These are phyloP conservation scores for Lordiphosa fenestrarum DNA, from an alignment of 2,888 invertebrate genomes.

Conservation along the genomic window DNA sequence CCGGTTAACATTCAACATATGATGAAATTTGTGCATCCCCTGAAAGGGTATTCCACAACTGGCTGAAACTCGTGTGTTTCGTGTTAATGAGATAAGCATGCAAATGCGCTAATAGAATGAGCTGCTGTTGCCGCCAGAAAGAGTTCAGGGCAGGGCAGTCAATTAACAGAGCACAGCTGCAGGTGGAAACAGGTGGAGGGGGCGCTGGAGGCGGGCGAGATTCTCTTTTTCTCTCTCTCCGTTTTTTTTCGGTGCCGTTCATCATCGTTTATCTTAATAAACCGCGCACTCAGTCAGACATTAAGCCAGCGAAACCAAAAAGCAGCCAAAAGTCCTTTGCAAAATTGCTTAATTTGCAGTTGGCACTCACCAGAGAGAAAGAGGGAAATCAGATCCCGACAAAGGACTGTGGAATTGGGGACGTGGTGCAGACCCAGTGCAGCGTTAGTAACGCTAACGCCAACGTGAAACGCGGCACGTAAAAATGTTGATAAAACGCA, in stretches of 20 bases:
- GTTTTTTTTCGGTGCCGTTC: constrained; percentile 52
- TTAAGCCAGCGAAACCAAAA: constrained; percentile 57
- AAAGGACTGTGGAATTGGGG: constrained; percentile 15
- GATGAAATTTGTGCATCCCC: not conserved
- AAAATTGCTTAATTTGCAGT: constrained; percentile 73
- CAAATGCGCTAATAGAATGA: constrained; percentile 69
- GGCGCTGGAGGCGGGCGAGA: too few species aligned
- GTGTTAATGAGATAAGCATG: constrained; percentile 71
- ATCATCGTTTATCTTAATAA: constrained; percentile 76
- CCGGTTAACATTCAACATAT: too few species aligned
- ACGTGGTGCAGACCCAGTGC: constrained; percentile 31
- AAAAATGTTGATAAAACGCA: constrained; percentile 76
- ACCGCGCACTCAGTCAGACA: constrained; percentile 69
- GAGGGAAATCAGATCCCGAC: constrained; percentile 56
- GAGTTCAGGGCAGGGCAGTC: constrained; percentile 39
- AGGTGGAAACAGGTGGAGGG: constrained; percentile 23
- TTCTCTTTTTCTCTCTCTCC: not conserved
- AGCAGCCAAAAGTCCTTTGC: constrained; percentile 63
- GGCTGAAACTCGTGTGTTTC: constrained; percentile 51
- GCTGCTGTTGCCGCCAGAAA: constrained; percentile 21
- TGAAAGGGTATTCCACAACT: constrained; percentile 9
- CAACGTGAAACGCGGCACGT: constrained; percentile 53
- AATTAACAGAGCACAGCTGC: constrained; percentile 48
- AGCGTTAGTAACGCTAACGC: constrained; percentile 45
- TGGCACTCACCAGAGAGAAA: constrained; percentile 41